A percentile compares a stretch with the other conserved stretches of the same genome.
Evolutionary conservation across 1,140 invertebrate species (phyloP).

Genomic region (Diploscapter pachys): DNA sequence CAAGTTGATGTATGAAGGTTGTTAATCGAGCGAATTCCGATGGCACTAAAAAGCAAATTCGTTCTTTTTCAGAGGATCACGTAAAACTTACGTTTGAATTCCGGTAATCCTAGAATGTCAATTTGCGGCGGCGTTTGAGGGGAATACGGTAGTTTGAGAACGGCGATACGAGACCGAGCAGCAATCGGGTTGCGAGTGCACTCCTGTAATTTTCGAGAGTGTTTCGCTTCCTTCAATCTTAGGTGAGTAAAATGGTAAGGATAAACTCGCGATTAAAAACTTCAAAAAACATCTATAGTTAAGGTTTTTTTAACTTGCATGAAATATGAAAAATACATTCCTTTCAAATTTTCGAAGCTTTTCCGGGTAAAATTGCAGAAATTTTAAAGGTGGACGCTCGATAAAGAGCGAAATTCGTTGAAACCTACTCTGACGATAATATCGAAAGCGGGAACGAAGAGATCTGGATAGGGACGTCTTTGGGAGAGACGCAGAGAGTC

Average conservation of each 20-base stretch:
- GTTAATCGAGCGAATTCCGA: constrained; percentile 2
- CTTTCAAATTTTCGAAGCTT: no score
- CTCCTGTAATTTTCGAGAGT: constrained; percentile 24
- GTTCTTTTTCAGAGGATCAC: neutral
- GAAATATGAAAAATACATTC: no score
- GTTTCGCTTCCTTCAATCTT: constrained; percentile 21
- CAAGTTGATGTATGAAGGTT: constrained; percentile 9
- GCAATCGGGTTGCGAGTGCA: constrained; percentile 12
- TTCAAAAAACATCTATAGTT: no score
- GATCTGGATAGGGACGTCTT: constrained; percentile 46
- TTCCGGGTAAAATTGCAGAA: no score
- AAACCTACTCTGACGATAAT: constrained; percentile 36
- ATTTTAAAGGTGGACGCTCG: no score
- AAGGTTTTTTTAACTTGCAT: no score
- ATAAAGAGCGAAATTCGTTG: neutral
- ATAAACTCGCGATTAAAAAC: no score
- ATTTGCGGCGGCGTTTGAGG: constrained; percentile 21
- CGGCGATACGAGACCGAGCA: constrained; percentile 16
- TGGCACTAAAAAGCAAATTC: constrained; percentile 9
- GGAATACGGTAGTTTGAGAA: constrained; percentile 19
- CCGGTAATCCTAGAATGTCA: constrained; percentile 6
- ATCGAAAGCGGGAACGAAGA: constrained; percentile 44
- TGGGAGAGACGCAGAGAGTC: constrained; percentile 34
- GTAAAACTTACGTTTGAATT: constrained; percentile 3
- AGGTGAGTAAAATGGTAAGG: constrained; percentile 13